Evolutionary conservation across 2,797 vertebrate species (phyloP), one percentile per base, ranked within the genome.

Genomic region (Melanotaenia boesemani): DNA sequence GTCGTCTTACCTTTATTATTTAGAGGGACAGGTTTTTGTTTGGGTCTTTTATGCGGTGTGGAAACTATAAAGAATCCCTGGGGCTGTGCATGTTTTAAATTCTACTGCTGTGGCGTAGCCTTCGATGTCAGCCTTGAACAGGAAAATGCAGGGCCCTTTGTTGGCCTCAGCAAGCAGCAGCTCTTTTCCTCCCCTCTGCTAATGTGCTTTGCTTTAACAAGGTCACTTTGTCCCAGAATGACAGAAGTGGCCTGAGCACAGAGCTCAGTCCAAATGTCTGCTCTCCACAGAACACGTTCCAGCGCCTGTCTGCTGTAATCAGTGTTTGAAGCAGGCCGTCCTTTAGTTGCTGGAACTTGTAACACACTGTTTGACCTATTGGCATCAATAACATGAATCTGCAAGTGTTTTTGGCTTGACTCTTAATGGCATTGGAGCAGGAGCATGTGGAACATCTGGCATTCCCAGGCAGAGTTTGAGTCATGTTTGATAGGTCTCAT

Each of bases 391-490:
- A 89, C 88, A 89, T 74, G 88, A 84, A 89, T 87, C 83, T 80
- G 85, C 60, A 39, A 82, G 87, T 86, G 89, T 79, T 32, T 92
- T 93, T 94, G 93, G 92, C 90, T 82, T n/a, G 1, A 74, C 65
- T 69, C 69, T 78, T 89, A 88, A 90, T 88, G 74, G 68, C 78
- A 56, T 87, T 94, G 93, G 90, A 93, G 81, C 61, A 4, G 58
- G 20, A 57, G 79, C 54, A 57, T 66, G 80, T 68, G 80, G 82
- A 93, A 92, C 91, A 94, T 94, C 93, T 94, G 93, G 91, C 72
- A 82, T 85, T 82, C 77, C 70, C 78, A 74, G 67, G 85, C 82
- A 72, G 74, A 85, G 52, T 79, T 82, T 71, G 77, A 77, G 66
- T 77, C 76, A 66, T 80, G 85, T 78, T 65, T 86, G 74, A 86